Evolutionary conservation across 2,888 invertebrate genomes (phyloP), one percentile per base, ranked within the genome.

Genomic region (Watsonalla binaria): DNA sequence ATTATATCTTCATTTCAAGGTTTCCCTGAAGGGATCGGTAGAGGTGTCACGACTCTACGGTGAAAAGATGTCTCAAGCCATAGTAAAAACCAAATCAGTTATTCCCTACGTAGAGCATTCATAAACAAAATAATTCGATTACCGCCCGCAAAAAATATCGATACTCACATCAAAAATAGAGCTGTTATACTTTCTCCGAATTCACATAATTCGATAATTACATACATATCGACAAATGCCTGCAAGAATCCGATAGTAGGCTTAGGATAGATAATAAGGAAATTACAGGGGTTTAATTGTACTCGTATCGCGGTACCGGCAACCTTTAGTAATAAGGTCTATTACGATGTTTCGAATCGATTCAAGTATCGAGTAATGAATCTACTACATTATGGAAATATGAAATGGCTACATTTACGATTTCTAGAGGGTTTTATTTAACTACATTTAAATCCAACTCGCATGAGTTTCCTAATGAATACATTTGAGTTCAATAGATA

Each of bases 241-340:
- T 56, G 24, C 61, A 63, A 62, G 59, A 57, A 60, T 60, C 52
- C 60, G 57, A 63, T 61, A 65, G 66, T 62, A 47, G 56, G 55
- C 42, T 52, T 55, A 57, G 61, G 58, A 59, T 54, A 66, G 68
- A 68, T 73, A 72, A 74, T 73, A 70, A 70, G 70, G 64, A 71
- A 74, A 74, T 74, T 68, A 71, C 66, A 60, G 56, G 55, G 58
- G 55, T 68, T 65, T 74, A 68, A 73, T 70, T 71, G 67, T 59
- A 52, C 61, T 51, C 39, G 54, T 67, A 64, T 64, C 60, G 60
- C 59, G 53, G 42, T 42, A 37, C 11, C 42, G 42, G 42, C 8
- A 42, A 42, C 11, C 42, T 42, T 42, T 42, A 42, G 11, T 42
- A 42, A 42, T 37, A 6, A 37, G 37, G 42, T 11, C 42, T 42